Evolutionary conservation across 2,113 vertebrate genomes (phyloP), one percentile per base, ranked within the genome.

Genomic region (Corvus moneduloides): DNA sequence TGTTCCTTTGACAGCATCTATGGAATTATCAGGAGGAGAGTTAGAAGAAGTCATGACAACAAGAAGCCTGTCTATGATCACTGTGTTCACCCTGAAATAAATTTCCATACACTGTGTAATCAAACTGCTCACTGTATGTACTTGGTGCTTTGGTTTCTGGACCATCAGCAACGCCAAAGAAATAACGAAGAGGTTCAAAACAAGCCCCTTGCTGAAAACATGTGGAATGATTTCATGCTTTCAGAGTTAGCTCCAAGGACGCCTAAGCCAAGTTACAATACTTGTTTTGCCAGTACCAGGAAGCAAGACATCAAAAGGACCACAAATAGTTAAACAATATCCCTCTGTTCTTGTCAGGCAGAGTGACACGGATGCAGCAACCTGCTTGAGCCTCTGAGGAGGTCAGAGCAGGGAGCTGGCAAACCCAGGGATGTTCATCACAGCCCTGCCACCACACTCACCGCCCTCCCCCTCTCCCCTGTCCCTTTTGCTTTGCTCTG

Each of bases 321-420:
- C 87, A 88, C 91, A 91, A 84, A 81, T 8, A 71, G 83, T 90
- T 92, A 95, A 93, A 81, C 58, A 63, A 62, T 21, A 77, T n/a
- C 44, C 37, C 52, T 81, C 19, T 41, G 54, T 32, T 81, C 63
- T 48, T 78, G 80, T 55, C 68, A 75, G 54, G 54, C 66, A 58
- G 77, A 75, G 41, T 69, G 72, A 61, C 56, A 90, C 13, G 43
- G 58, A 58, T 24, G 49, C 49, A 85, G 49, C 35, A 72, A 64
- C 54, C 81, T 89, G 73, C 56, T 7, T 2, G 33, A 69, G 80
- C 69, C 63, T 71, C 48, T 48, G 55, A 86, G 63, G 55, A 43
- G 51, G 39, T 16, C 0, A 28, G 48, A 28, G 1, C 11, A 56
- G 35, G 63, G 33, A 66, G 61, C 37, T 15, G 32, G 62, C 66